Evolutionary conservation across 2,113 vertebrate species (phyloP).

Genomic region (Oncorhynchus masou): DNA sequence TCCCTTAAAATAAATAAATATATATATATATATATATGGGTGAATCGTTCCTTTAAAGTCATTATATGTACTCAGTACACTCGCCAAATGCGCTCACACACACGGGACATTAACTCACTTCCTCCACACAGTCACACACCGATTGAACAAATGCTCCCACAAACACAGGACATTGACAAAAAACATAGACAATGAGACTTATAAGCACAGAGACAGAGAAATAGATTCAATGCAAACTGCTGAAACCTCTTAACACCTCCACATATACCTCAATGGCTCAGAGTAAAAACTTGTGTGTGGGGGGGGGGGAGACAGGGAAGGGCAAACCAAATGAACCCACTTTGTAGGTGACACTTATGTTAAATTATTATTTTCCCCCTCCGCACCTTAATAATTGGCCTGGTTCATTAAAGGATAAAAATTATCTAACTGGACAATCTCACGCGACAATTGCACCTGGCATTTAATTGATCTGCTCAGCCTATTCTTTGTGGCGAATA

Average conservation of each 20-base stretch:
- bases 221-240: too few species aligned
- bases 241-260: too few species aligned
- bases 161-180: neutral
- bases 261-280: too few species aligned
- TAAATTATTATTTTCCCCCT: neutral
- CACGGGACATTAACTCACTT: too few species aligned
- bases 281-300: too few species aligned
- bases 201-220: too few species aligned
- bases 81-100: too few species aligned
- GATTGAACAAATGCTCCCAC: neutral
- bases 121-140: neutral
- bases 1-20: too few species aligned
- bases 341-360: neutral
- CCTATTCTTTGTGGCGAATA: neutral
- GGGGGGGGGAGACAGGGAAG: neutral
- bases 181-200: neutral
- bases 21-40: too few species aligned
- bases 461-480: constrained; percentile 3
- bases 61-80: too few species aligned
- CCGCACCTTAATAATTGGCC: neutral
- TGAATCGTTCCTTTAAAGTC: too few species aligned
- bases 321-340: neutral
- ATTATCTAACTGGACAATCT: neutral
- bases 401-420: neutral
- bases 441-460: neutral